Evolutionary conservation across 2,888 invertebrate species (phyloP).

Genomic region (Ichneumoninae sp.): DNA sequence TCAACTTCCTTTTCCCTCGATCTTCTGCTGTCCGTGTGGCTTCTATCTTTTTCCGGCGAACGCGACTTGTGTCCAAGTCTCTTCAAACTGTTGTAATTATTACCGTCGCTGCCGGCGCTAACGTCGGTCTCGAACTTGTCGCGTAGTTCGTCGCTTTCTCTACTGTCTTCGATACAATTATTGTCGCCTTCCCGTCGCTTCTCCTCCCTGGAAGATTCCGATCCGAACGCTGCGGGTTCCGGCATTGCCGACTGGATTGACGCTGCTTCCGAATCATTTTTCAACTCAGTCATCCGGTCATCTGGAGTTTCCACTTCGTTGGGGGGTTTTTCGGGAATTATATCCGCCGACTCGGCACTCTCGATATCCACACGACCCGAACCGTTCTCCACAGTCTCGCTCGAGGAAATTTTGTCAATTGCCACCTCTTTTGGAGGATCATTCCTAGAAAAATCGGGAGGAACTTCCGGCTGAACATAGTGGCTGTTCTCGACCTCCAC

Average conservation of each 20-base stretch:
- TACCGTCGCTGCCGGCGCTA: slow-evolving; percentile 1
- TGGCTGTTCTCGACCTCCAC: neutral
- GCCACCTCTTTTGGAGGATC: neutral
- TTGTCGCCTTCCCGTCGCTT: slow-evolving; percentile 31
- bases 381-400: neutral
- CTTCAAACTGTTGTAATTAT: slow-evolving; percentile 38
- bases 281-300: no score
- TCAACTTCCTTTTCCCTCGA: neutral
- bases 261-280: slow-evolving; percentile 20
- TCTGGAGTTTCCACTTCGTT: no score
- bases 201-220: slow-evolving; percentile 62
- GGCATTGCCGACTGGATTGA: neutral
- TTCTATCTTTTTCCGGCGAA: slow-evolving; percentile 33
- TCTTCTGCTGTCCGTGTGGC: slow-evolving; percentile 9
- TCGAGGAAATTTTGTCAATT: neutral
- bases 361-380: neutral
- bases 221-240: slow-evolving; percentile 29
- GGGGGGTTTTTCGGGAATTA: no score
- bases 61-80: slow-evolving; percentile 32
- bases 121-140: slow-evolving; percentile 18
- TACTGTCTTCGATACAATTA: neutral
- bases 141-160: slow-evolving; percentile 18
- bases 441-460: neutral
- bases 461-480: neutral
- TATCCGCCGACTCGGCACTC: neutral